These are phyloP conservation scores for Drosophila yooni DNA, from an alignment of 2,888 invertebrate species.

Conservation along the genomic window DNA sequence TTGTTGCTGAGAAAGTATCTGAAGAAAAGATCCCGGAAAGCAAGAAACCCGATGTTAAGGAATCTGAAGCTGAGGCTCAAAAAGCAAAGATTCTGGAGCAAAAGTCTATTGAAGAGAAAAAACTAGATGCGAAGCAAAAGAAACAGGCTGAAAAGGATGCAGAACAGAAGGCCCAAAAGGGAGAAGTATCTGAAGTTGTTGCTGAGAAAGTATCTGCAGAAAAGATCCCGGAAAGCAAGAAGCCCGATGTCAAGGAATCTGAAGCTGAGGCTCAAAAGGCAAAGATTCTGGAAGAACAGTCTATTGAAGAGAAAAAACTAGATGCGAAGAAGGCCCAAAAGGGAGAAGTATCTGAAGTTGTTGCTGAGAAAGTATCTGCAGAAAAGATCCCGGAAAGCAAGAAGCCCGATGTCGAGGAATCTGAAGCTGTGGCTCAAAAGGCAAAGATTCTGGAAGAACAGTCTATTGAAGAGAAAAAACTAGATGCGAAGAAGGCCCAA, in stretches of 20 bases:
- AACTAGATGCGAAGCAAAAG: accelerated
- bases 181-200: not conserved
- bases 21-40: accelerated
- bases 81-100: accelerated
- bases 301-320: not conserved
- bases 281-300: accelerated
- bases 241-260: not conserved
- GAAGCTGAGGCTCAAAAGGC: not conserved
- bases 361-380: slow-evolving; percentile 17
- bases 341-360: not conserved
- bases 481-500: not conserved
- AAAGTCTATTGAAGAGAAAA: not conserved
- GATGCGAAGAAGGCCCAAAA: not conserved
- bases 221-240: not conserved
- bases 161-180: accelerated
- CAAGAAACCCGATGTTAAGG: accelerated
- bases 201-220: not conserved
- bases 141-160: accelerated
- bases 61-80: not conserved
- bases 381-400: not conserved
- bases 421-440: not conserved
- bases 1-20: not conserved
- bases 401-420: not conserved
- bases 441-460: slow-evolving; percentile 3
- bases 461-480: not conserved